Evolutionary conservation across 2,797 vertebrate species (phyloP).

Genomic region (Acanthurus tractus): DNA sequence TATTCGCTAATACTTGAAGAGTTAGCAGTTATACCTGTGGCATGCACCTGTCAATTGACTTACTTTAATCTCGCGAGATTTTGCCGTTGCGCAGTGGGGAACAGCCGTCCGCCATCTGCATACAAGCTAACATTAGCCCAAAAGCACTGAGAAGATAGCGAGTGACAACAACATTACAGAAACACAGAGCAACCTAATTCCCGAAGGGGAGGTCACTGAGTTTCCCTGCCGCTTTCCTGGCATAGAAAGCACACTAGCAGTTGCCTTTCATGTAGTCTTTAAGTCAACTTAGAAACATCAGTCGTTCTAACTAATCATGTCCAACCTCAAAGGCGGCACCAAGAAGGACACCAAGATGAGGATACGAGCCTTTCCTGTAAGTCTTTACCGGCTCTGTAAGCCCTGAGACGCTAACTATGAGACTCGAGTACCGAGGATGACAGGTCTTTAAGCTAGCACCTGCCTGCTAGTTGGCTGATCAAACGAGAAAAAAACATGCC

Average conservation of each 20-base stretch:
- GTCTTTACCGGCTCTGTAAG: slow-evolving; percentile 72
- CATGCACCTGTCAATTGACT: slow-evolving; percentile 66
- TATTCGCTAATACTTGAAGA: not conserved
- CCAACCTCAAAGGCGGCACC: slow-evolving; percentile 94
- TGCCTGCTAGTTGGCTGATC: slow-evolving; percentile 53
- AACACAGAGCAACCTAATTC: slow-evolving; percentile 63
- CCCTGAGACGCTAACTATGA: slow-evolving; percentile 48
- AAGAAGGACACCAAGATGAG: slow-evolving; percentile 99
- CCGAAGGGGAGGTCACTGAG: slow-evolving; percentile 73
- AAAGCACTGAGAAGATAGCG: slow-evolving; percentile 74
- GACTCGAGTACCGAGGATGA: slow-evolving; percentile 71
- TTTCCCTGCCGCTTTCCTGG: slow-evolving; percentile 62
- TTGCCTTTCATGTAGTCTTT: slow-evolving; percentile 82
- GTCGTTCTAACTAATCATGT: slow-evolving; percentile 89
- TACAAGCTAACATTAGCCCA: slow-evolving; percentile 79
- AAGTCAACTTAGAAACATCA: slow-evolving; percentile 80
- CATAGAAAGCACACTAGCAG: slow-evolving; percentile 63
- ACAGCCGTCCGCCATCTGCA: slow-evolving; percentile 91
- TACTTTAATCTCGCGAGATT: slow-evolving; percentile 75
- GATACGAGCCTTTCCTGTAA: slow-evolving; percentile 97
- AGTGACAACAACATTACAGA: slow-evolving; percentile 75
- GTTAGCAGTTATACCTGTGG: slow-evolving; percentile 59
- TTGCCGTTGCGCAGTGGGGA: slow-evolving; percentile 89
- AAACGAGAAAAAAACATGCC: slow-evolving; percentile 47
- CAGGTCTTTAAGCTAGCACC: slow-evolving; percentile 56